These are phyloP conservation scores for Silurus meridionalis DNA, from an alignment of 2,113 vertebrate species.

Conservation along the genomic window DNA sequence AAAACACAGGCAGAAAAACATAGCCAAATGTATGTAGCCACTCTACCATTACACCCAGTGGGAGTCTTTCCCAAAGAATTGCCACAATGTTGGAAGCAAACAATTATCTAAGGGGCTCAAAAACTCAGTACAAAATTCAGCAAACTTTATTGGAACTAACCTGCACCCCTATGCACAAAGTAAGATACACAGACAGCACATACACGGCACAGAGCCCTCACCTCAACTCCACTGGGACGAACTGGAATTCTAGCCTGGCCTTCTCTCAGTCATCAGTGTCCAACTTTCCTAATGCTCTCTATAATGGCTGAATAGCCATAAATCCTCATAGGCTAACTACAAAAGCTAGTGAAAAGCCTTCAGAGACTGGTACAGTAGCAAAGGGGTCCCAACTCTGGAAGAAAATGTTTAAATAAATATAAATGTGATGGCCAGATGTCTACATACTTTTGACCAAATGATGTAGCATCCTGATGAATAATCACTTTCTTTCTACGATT, in stretches of 20 bases:
- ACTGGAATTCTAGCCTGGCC: background rate
- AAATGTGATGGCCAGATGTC: background rate
- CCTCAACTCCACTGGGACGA: background rate
- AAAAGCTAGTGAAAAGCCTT: background rate
- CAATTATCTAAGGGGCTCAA: background rate
- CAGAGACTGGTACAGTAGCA: background rate
- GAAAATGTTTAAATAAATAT: background rate
- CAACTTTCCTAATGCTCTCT: background rate
- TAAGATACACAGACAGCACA: background rate
- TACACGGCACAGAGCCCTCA: background rate
- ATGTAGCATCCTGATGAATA: background rate
- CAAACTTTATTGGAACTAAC: background rate
- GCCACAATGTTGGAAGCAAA: background rate
- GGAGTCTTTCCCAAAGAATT: background rate
- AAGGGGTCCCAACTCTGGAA: background rate
- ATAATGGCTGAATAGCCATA: background rate
- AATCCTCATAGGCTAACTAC: background rate
- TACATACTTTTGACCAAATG: background rate
- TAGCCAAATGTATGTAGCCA: background rate
- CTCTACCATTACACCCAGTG: background rate
- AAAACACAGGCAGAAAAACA: too few relatives aligned
- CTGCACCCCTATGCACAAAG: too few relatives aligned
- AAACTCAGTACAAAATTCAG: too few relatives aligned
- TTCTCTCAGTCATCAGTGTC: background rate
- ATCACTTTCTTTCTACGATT: background rate